These are phyloP conservation scores for Salticus scenicus DNA, from an alignment of 2,888 invertebrate species.

Conservation along the genomic window DNA sequence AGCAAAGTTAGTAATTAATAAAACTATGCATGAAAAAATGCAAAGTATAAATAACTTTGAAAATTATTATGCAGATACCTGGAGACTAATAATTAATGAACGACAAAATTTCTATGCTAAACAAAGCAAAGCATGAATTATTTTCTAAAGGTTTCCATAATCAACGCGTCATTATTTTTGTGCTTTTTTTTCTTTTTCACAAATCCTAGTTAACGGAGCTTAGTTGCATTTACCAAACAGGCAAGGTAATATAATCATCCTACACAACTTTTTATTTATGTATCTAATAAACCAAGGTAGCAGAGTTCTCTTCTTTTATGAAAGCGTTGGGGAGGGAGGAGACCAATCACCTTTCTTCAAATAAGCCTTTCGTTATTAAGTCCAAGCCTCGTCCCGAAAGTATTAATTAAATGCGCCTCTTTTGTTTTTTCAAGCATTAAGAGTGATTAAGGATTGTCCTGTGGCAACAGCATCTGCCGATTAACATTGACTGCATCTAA, in stretches of 20 bases:
- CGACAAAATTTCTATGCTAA: too few species aligned
- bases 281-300: not conserved
- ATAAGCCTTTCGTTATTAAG: conserved; percentile 17
- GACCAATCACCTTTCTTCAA: not conserved
- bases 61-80: too few species aligned
- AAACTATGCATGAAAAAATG: too few species aligned
- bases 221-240: too few species aligned
- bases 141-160: too few species aligned
- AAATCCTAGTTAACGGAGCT: too few species aligned
- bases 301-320: not conserved
- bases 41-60: too few species aligned
- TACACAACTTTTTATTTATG: not conserved
- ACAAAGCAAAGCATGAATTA: too few species aligned
- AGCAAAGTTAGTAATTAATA: too few species aligned
- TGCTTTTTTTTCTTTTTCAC: too few species aligned
- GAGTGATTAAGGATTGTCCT: conserved; percentile 67
- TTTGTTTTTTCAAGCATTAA: conserved; percentile 60
- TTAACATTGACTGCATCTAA: conserved; percentile 63
- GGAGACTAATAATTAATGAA: too few species aligned
- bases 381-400: conserved; percentile 18
- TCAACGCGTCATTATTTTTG: too few species aligned
- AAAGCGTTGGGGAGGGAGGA: not conserved
- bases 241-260: not conserved
- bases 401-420: conserved; percentile 63
- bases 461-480: conserved; percentile 46